Evolutionary conservation across 2,113 vertebrate species (phyloP).

Genomic region (Hypocryptadius cinnamomeus): DNA sequence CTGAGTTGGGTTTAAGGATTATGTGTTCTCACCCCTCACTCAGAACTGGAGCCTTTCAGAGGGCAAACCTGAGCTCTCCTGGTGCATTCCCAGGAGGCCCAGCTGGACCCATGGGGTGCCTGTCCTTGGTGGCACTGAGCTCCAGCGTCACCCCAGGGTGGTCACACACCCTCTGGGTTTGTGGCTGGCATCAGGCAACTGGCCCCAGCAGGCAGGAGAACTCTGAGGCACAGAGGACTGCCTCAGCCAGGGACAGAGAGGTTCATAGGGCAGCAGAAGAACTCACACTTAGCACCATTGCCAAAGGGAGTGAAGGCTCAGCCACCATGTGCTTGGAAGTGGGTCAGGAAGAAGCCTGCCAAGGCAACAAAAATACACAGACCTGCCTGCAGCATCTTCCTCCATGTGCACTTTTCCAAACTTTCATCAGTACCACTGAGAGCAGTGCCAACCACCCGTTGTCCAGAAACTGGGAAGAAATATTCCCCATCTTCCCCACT

Average conservation of each 20-base stretch:
- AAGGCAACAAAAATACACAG: background rate
- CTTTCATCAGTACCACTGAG: background rate
- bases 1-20: background rate
- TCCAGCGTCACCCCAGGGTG: background rate
- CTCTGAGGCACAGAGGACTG: background rate
- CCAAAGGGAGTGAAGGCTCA: background rate
- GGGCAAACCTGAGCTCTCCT: background rate
- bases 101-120: background rate
- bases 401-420: background rate
- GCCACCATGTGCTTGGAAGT: background rate
- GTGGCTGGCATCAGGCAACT: background rate
- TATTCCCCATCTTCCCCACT: background rate
- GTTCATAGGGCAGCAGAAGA: background rate
- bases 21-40: background rate
- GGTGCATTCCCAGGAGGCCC: background rate
- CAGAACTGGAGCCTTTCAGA: background rate
- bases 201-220: background rate
- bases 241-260: rapidly evolving
- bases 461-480: background rate
- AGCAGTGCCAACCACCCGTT: background rate
- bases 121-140: background rate
- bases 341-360: background rate
- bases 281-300: background rate
- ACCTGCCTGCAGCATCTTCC: background rate
- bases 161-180: background rate